Conservation (phyloP, 2,113 vertebrate species). For the Carollia perspicillata region DNA sequence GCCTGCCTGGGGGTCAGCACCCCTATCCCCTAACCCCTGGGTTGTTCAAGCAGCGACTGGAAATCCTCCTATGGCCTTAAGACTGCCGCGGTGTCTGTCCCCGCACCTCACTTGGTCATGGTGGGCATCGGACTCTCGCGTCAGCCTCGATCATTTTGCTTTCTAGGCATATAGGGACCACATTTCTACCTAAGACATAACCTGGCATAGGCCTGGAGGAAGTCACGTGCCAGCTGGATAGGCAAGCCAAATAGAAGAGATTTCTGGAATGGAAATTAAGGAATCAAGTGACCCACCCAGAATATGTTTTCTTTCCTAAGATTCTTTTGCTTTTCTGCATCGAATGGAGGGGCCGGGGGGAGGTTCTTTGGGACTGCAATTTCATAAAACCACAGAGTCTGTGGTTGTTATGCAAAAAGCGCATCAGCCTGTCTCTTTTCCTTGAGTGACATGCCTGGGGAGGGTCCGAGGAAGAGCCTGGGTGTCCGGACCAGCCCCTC, state of each 20-base stretch:
- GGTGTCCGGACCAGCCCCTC: conserved; percentile 70
- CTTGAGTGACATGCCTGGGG: conserved; percentile 75
- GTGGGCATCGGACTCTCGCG: not conserved
- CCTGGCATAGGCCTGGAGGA: not conserved
- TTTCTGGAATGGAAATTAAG: conserved; percentile 40
- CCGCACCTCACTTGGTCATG: not conserved
- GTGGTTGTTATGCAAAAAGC: conserved; percentile 36
- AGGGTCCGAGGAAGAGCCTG: conserved; percentile 71
- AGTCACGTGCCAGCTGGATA: not conserved
- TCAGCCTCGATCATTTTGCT: conserved; percentile 9
- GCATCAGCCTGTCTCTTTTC: conserved; percentile 71
- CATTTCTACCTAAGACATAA: conserved; percentile 47
- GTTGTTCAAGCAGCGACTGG: not conserved
- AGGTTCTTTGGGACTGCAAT: not conserved
- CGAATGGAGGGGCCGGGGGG: not conserved
- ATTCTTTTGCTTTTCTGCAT: conserved; percentile 34
- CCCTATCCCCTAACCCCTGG: not conserved
- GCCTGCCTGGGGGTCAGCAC: not conserved
- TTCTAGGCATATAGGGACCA: not conserved
- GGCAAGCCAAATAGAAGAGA: conserved; percentile 32
- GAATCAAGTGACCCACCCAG: not conserved
- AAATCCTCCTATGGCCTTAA: not conserved
- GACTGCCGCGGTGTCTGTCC: not conserved
- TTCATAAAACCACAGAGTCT: conserved; percentile 48
- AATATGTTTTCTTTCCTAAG: conserved; percentile 19